Conservation (phyloP, 2,113 vertebrate genomes). For the Bubo scandiacus region DNA sequence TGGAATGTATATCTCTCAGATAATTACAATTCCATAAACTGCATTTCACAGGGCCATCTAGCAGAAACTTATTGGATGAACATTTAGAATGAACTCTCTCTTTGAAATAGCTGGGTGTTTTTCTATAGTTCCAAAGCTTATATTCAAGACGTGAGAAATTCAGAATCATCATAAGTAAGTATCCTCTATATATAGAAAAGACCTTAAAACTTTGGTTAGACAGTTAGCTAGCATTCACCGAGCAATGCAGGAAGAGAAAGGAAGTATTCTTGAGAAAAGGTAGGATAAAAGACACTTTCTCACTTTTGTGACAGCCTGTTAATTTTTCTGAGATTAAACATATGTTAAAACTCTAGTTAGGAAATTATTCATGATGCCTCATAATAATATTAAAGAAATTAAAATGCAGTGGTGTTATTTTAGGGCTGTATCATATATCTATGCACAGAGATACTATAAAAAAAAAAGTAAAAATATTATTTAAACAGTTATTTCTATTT, state of each 20-base stretch:
- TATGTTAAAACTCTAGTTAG: background rate
- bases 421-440: background rate
- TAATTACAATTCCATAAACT: background rate
- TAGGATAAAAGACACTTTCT: background rate
- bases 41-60: background rate
- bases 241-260: background rate
- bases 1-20: background rate
- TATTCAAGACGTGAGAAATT: background rate
- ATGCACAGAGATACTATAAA: background rate
- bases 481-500: background rate
- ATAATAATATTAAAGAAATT: background rate
- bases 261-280: background rate
- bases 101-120: background rate
- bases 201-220: background rate
- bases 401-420: background rate
- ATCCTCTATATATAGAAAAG: background rate
- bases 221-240: background rate
- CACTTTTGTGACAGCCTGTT: background rate
- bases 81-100: background rate
- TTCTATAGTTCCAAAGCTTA: background rate
- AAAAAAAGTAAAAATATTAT: background rate
- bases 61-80: background rate
- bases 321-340: background rate
- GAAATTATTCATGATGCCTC: background rate
- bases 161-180: background rate